Conservation (phyloP, 2,888 invertebrate species). For the Mesochorus sp. region DNA sequence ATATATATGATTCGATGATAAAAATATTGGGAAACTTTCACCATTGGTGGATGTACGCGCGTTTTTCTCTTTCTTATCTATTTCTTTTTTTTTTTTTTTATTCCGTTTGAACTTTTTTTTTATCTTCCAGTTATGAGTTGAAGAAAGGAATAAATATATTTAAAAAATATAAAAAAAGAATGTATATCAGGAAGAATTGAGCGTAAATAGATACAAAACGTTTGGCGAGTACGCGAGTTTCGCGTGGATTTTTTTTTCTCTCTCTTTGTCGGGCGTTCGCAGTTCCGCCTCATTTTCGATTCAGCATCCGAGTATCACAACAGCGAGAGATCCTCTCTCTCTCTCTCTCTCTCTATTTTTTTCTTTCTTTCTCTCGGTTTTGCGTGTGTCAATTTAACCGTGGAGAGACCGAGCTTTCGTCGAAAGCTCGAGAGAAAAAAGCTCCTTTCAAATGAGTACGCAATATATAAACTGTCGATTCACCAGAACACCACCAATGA, state of each 20-base stretch:
- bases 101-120: background rate
- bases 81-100: background rate
- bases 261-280: conserved; percentile 25
- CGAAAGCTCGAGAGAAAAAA: conserved; percentile 12
- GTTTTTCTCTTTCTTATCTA: background rate
- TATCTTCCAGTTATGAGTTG: background rate
- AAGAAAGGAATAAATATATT: background rate
- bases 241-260: conserved; percentile 17
- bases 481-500: conserved; percentile 31
- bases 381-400: conserved; percentile 56
- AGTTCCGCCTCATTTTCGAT: conserved; percentile 50
- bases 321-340: conserved; percentile 51
- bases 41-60: background rate
- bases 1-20: background rate
- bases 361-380: too few relatives aligned
- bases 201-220: conserved; percentile 29
- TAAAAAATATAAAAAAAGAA: background rate
- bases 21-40: background rate
- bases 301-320: conserved; percentile 36
- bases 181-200: conserved; percentile 18
- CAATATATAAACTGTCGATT: conserved; percentile 54
- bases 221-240: conserved; percentile 29
- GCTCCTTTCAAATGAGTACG: conserved; percentile 45
- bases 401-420: conserved; percentile 41
- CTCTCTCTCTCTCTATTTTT: too few relatives aligned